Evolutionary conservation across 2,113 vertebrate genomes (phyloP).

Genomic region (Gymnobelideus leadbeateri): DNA sequence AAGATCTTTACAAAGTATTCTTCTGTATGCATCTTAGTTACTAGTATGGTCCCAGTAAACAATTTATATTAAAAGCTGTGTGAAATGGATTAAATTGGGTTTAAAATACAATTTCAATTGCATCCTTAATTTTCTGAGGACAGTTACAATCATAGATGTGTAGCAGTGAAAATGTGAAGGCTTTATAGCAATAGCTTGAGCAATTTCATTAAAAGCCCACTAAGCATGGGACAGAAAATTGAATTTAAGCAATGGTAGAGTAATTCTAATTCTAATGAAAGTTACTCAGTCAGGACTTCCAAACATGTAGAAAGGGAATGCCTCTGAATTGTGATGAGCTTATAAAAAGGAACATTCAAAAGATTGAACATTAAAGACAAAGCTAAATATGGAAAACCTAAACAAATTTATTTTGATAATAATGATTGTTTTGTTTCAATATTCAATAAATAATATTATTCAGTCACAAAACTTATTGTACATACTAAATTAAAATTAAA

Average conservation of each 20-base stretch:
- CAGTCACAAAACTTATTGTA: not conserved
- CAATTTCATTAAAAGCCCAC: slow-evolving; percentile 21
- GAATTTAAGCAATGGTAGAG: slow-evolving; percentile 53
- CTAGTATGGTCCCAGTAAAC: not conserved
- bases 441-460: not conserved
- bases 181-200: not conserved
- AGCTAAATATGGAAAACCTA: not conserved
- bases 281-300: not conserved
- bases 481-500: not conserved
- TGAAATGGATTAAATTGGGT: not conserved
- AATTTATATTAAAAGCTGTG: not conserved
- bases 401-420: not conserved
- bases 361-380: not conserved
- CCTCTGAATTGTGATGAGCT: slow-evolving; percentile 31
- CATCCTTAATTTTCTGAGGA: slow-evolving; percentile 3
- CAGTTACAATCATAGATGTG: not conserved
- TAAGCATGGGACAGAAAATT: slow-evolving; percentile 32
- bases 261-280: slow-evolving; percentile 60
- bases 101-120: not conserved
- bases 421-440: not conserved
- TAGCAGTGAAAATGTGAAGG: slow-evolving; percentile 18
- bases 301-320: not conserved
- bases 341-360: not conserved
- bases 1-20: not conserved
- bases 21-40: not conserved